Evolutionary conservation across 2,797 vertebrate genomes (phyloP), one percentile per base, ranked within the genome.

Genomic region (Apodemus agrarius): DNA sequence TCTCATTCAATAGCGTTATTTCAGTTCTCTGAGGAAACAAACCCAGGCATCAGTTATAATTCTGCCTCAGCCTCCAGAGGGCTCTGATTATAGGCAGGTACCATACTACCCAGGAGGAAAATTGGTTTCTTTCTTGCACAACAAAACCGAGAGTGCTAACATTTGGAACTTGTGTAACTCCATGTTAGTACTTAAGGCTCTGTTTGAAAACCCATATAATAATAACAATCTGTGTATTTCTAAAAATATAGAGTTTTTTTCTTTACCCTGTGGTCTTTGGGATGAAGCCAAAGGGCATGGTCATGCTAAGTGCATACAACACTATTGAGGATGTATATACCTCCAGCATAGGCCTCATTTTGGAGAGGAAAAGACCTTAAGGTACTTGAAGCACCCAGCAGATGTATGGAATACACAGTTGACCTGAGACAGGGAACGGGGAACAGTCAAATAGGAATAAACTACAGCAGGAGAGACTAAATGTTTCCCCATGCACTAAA

Each of bases 41-140:
- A 75, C 74, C 88, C 81, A 91, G 54, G 79, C 79, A 10, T 5
- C 31, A 85, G n/a, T n/a, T 67, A 80, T 24, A 54, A 52, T 52
- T 49, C 8, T 79, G 34, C 75, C 34, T 80, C 46, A 40, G 24
- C 34, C n/a, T 54, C 9, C 43, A 49, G 46, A 67, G 43, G 22
- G n/a, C 46, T 80, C 8, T 14, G 61, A 14, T 67, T 54, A 80
- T 2, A 90, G 61, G 3, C 61, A 90, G 31, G 61, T 80, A 26
- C 34, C 22, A 52, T 37, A 49, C 24, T 37, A 67, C 34, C 14
- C 3, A 90, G 22, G 3, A 12, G 40, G 61, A 54, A 54, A 80
- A 37, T 82, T 95, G 59, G 49, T 93, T 91, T 91, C 83, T 91
- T 59, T 37, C 83, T 81, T 95, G 54, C n/a, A 79, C 34, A 83